Conservation (phyloP, 2,888 invertebrate genomes). For the Metacarcinus magister region DNA sequence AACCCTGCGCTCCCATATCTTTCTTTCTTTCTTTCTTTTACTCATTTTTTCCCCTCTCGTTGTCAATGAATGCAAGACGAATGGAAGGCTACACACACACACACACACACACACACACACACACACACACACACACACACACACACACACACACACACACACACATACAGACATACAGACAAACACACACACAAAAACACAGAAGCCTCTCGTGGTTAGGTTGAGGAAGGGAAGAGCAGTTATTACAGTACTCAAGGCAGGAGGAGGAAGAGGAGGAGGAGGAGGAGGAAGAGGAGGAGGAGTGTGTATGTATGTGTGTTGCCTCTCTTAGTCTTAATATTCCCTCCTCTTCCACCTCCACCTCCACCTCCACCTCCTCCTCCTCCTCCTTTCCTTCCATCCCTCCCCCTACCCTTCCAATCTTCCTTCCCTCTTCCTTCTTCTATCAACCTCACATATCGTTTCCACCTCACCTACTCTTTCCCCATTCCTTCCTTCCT, state of each 20-base stretch:
- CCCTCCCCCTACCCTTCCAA: not conserved
- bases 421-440: not conserved
- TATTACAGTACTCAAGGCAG: not conserved
- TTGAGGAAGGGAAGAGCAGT: not conserved
- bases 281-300: not conserved
- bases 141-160: conserved; percentile 1
- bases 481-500: not conserved
- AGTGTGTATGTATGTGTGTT: conserved; percentile 23
- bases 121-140: conserved; percentile 37
- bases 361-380: not conserved
- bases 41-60: not conserved
- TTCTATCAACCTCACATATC: too few relatives aligned
- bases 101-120: not conserved
- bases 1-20: not conserved
- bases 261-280: not conserved
- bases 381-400: not conserved
- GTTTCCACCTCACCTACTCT: not conserved
- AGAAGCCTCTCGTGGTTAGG: conserved; percentile 7
- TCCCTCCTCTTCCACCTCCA: not conserved
- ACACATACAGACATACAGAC: conserved; percentile 39
- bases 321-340: not conserved
- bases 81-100: not conserved
- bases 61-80: not conserved
- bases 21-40: not conserved
- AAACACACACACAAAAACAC: conserved; percentile 29